Percentiles rank a stretch among this genome's conserved stretches.
These are phyloP conservation scores for Chaetophractus vellerosus DNA, from an alignment of 2,797 vertebrate species.

Conservation along the genomic window DNA sequence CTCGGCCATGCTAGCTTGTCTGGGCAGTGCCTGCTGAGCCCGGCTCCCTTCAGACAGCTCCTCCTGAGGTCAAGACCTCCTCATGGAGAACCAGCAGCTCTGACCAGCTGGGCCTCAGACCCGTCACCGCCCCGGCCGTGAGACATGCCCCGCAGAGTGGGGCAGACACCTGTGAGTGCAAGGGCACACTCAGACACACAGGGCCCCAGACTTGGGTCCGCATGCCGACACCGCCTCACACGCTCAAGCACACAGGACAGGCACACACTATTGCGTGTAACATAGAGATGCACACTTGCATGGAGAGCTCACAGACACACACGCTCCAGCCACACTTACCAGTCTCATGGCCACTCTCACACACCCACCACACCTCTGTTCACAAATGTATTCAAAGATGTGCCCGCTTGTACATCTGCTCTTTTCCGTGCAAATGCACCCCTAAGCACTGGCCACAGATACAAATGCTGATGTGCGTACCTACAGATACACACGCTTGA, in stretches of 20 bases:
- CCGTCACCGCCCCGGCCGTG: not conserved
- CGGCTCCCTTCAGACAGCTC: not conserved
- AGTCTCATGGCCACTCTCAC: too few species aligned
- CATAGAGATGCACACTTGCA: not conserved
- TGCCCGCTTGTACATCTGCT: not conserved
- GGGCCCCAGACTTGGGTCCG: not conserved
- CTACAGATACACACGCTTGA: not conserved
- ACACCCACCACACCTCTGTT: not conserved
- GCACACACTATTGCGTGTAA: not conserved
- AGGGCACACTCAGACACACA: not conserved
- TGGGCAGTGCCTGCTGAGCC: not conserved
- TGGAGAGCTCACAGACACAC: not conserved
- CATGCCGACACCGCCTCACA: not conserved
- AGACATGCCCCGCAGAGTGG: not conserved
- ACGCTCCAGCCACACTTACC: not conserved
- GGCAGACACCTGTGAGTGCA: not conserved
- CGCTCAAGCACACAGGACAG: not conserved
- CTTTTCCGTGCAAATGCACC: not conserved
- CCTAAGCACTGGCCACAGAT: not conserved
- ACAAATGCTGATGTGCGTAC: not conserved
- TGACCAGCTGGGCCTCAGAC: not conserved
- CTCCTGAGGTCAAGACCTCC: not conserved
- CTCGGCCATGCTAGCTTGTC: not conserved
- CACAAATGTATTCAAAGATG: not conserved
- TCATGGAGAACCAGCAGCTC: not conserved